Percentiles rank a stretch among this genome's conserved stretches.
Evolutionary conservation across 2,113 vertebrate species (phyloP).

Genomic region (Alethe castanea): DNA sequence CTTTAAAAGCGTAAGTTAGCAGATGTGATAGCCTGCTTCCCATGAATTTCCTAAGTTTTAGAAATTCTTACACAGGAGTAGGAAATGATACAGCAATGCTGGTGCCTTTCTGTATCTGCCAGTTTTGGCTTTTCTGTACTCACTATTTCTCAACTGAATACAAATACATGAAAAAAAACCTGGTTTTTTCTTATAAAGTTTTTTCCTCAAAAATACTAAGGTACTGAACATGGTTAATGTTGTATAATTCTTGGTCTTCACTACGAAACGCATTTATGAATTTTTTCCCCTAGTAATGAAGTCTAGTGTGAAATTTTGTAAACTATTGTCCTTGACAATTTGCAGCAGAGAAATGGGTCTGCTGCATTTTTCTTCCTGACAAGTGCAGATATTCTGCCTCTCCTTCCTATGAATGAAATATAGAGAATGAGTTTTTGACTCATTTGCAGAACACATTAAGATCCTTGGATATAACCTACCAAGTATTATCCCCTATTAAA

Average conservation of each 20-base stretch:
- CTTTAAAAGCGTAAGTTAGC: not conserved
- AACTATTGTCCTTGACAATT: not conserved
- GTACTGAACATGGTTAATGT: not conserved
- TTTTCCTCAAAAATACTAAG: not conserved
- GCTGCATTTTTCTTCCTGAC: not conserved
- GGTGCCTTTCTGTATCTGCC: not conserved
- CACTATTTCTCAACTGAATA: not conserved
- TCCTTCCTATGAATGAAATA: not conserved
- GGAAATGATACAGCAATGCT: not conserved
- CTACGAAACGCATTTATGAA: not conserved
- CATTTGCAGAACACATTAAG: not conserved
- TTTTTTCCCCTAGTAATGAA: not conserved
- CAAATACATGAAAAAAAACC: not conserved
- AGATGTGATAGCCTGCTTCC: not conserved
- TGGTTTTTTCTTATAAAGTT: accelerated
- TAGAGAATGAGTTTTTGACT: not conserved
- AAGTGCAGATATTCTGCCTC: not conserved
- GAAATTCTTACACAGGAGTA: not conserved
- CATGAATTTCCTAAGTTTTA: not conserved
- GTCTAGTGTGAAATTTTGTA: not conserved
- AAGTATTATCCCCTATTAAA: not conserved
- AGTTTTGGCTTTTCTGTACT: not conserved
- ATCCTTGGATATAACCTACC: not conserved
- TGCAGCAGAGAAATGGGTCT: not conserved
- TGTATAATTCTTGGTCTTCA: not conserved